Evolutionary conservation across 1,140 invertebrate species (phyloP), one percentile per base, ranked within the genome.

Genomic region (Drosophila kikkawai): DNA sequence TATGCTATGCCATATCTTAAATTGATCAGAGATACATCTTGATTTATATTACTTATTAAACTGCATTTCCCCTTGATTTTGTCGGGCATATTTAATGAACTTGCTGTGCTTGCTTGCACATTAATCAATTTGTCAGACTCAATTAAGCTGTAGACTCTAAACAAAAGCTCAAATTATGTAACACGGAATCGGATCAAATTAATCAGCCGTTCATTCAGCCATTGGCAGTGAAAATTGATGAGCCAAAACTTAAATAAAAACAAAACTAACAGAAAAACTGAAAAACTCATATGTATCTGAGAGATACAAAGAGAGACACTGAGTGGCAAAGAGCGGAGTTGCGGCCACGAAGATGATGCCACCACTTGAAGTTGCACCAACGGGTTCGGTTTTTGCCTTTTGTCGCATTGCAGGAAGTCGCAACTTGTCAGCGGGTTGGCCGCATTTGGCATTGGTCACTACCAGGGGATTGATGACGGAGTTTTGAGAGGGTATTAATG

Each of bases 371-470:
- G 73, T 50, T 58, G 69, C 32, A 55, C 39, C 57, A 74, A 71
- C 79, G 64, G 51, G 76, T 81, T 82, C 71, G 47, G 44, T 61
- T 57, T 65, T 22, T n/a, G 47, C 26, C 56, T 59, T 75, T 84
- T 84, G 68, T 82, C 68, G 82, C 75, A 77, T 78, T 77, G 75
- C 75, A 78, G 75, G 75, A 78, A 78, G 75, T 59, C 48, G 75
- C 63, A 59, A 68, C 56, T 78, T 78, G 75, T 77, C 75, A 70
- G 57, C 75, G 56, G 56, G 64, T 56, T 78, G 75, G 55, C 64
- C 64, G 74, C 75, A 78, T 78, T 78, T 78, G 75, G 75, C 36
- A 58, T 68, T 77, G 61, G 34, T 47, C 74, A 80, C 48, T 51
- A 64, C 47, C 70, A 75, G 80, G 65, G 64, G 59, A 86, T 87